Base-by-base conservation (phyloP, 2,797 vertebrate species). In the Rhinatrema bivittatum region DNA sequence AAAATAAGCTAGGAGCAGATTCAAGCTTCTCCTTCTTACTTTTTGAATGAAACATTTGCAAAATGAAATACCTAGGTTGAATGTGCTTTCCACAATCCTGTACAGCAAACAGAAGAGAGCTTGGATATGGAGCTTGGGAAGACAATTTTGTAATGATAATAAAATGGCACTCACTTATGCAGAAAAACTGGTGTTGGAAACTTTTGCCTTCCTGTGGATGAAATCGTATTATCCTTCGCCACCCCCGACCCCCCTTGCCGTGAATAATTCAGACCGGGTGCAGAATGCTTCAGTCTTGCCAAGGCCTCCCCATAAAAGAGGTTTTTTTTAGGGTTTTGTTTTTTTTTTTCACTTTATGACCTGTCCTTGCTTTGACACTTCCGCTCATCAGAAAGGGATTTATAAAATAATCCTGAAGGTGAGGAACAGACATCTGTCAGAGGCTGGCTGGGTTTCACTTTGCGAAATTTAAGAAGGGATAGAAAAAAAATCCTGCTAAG, bases 341-440 rank as follows among this genome's bases (percentile, higher is more conserved):
- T n/a, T 84, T 83, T 80, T 82, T 81, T 82, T 85, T 82, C 84
- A 76, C 77, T 85, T 86, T 86, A 85, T 82, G 80, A 78, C 78
- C 78, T 82, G 78, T 85, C 81, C 82, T 85, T 85, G 84, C 79
- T 81, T 76, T 81, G 83, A 86, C 84, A 82, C 80, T 81, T 85
- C 84, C 78, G 74, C 76, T 86, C 80, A 82, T 85, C 82, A 81
- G 81, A 84, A 82, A 82, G 75, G 78, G 81, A 84, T 88, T 86
- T 87, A 85, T 84, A 85, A 82, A 85, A 80, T 84, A 85, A 83
- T 86, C 82, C 78, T 78, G 79, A 82, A 84, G 78, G 78, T 82
- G 75, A 81, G 70, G 83, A 76, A 68, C 79, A 79, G 84, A 78
- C 79, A 79, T 77, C 75, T 78, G 78, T 72, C 81, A 85, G 71